Conservation (phyloP, 1,140 invertebrate genomes). For the Pteromalus puparum region DNA sequence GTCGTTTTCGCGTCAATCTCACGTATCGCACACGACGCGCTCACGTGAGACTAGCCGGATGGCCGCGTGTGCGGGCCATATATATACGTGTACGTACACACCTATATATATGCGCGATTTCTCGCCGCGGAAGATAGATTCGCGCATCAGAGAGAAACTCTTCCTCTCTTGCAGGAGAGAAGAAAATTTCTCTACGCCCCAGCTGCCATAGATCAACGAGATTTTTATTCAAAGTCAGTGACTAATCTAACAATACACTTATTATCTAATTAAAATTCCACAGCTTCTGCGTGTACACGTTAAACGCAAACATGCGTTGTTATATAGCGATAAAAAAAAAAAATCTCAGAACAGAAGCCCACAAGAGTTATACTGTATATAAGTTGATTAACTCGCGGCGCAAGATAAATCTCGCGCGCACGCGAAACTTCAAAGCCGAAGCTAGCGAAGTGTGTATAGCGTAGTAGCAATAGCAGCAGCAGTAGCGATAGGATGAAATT, state of each 20-base stretch:
- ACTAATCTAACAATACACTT: too few species aligned
- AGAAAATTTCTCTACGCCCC: background rate
- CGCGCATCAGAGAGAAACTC: background rate
- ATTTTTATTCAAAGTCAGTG: too few species aligned
- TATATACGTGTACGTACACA: background rate
- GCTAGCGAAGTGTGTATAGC: background rate
- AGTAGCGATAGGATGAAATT: constrained; percentile 27
- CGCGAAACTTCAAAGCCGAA: constrained; percentile 6
- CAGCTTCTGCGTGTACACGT: too few species aligned
- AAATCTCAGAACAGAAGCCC: background rate
- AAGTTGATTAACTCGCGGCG: background rate
- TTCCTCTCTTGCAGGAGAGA: background rate
- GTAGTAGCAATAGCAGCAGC: background rate
- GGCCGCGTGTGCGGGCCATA: background rate
- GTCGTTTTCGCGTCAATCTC: background rate
- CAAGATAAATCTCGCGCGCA: constrained; percentile 12
- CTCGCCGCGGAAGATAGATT: background rate
- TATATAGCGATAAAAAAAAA: background rate
- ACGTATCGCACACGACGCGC: background rate
- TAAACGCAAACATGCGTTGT: too few species aligned
- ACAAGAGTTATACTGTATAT: background rate
- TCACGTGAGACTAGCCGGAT: background rate
- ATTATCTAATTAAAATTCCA: too few species aligned
- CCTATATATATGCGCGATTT: background rate
- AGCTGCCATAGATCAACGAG: background rate